Evolutionary conservation across 2,797 vertebrate genomes (phyloP), one percentile per base, ranked within the genome.

Genomic region (Myoxocephalus aenaeus): DNA sequence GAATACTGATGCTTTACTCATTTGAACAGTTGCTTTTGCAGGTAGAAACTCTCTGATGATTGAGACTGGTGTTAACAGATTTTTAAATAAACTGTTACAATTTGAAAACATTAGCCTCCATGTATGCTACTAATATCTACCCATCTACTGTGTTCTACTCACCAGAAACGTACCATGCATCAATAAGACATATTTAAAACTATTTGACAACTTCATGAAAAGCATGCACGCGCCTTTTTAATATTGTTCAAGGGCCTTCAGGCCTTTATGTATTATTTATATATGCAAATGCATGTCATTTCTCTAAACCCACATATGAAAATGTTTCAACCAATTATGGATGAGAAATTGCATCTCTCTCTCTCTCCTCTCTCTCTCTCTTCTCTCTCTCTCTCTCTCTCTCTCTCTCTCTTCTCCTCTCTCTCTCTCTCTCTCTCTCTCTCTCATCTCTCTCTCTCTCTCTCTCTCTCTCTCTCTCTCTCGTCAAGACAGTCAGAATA

Each of bases 1-100:
- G 64, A 80, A 81, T 51, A 75, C 70, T 68, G 7, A 84, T 70
- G 34, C 17, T 46, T 84, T 9, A 71, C 59, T 48, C 2, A 84
- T 67, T 86, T 53, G 53, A 48, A 48, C 15, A 57, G 22, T 32
- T 58, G 36, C 25, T 50, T 57, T 57, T 29, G 9, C 29, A 15
- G 13, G 1, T 7, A 46, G 51, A 56, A 38, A 17, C n/a, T 18
- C 4, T 36, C 15, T 17, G 27, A 20, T 36, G 54, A 1, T 6
- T 54, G 5, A 18, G 14, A 61, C 22, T 0, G 3, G 40, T 51
- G 34, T 42, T 38, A 2, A 50, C 13, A 75, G 1, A 44, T 29
- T 22, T 54, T 29, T 15, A 32, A 63, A 54, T 13, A 61, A 11
- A 32, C 10, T 36, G 10, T 6, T 53, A 53, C 10, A 22, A 15